Conservation (phyloP, 2,888 invertebrate genomes). For the Gymnocheta viridis region DNA sequence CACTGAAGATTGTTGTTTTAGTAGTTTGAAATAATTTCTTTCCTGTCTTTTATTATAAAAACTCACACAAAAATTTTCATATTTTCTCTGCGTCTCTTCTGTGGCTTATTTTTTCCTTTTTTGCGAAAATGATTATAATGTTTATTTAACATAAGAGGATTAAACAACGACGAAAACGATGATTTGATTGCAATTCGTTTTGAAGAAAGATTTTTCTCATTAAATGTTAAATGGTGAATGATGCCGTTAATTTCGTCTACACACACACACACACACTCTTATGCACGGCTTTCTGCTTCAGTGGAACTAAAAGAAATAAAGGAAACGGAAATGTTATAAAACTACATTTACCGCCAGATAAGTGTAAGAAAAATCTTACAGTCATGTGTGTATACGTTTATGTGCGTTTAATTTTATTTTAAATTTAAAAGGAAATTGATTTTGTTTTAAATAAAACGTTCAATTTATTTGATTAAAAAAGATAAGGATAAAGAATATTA, state of each 20-base stretch:
- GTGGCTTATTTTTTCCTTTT: background rate
- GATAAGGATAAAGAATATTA: background rate
- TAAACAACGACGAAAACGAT: background rate
- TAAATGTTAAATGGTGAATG: slow-evolving; percentile 31
- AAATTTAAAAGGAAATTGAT: too few relatives aligned
- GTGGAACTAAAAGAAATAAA: slow-evolving; percentile 26
- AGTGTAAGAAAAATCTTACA: background rate
- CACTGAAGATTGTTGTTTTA: slow-evolving; percentile 2
- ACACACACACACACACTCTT: background rate
- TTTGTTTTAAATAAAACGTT: too few relatives aligned
- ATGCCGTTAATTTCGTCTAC: slow-evolving; percentile 25
- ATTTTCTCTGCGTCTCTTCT: background rate
- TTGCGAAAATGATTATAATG: slow-evolving; percentile 31
- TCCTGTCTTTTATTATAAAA: slow-evolving; percentile 33
- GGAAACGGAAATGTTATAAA: slow-evolving; percentile 57
- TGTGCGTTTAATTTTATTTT: background rate
- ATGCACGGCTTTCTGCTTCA: background rate
- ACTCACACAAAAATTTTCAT: background rate
- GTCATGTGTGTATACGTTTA: background rate
- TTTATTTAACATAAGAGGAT: slow-evolving; percentile 36
- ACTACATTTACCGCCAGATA: slow-evolving; percentile 30
- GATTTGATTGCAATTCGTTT: background rate
- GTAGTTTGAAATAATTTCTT: slow-evolving; percentile 18
- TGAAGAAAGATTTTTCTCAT: slow-evolving; percentile 22
- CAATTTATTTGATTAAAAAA: background rate